A percentile compares a stretch with the other conserved stretches of the same genome.
These are phyloP conservation scores for Sebastolobus altivelis DNA, from an alignment of 2,797 vertebrate genomes.

Conservation along the genomic window DNA sequence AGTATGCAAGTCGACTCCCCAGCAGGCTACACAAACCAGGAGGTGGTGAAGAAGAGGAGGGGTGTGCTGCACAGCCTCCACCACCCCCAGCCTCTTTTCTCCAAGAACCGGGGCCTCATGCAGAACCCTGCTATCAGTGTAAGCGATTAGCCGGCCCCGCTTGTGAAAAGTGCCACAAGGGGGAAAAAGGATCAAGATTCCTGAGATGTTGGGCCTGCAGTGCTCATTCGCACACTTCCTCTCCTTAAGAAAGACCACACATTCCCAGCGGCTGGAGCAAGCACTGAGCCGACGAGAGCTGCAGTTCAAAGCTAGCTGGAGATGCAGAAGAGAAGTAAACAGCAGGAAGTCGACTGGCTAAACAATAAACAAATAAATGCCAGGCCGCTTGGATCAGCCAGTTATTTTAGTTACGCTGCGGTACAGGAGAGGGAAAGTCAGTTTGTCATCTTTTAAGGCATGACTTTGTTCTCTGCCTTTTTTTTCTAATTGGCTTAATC, in stretches of 20 bases:
- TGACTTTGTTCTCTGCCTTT: constrained; percentile 16
- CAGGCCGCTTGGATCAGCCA: constrained; percentile 24
- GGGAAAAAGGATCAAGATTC: constrained; percentile 73
- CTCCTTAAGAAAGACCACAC: constrained; percentile 79
- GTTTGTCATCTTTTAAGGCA: constrained; percentile 4
- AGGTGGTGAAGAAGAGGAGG: background rate
- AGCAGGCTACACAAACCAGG: constrained; percentile 40
- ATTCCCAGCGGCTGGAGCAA: constrained; percentile 59
- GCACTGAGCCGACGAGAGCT: constrained; percentile 19
- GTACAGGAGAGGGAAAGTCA: constrained; percentile 3
- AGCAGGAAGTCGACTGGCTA: constrained; percentile 30
- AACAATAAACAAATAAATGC: constrained; percentile 56
- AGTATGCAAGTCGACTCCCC: constrained; percentile 47
- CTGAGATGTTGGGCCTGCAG: constrained; percentile 74
- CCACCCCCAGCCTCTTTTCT: constrained; percentile 27
- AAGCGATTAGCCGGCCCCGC: constrained; percentile 69
- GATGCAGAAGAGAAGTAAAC: constrained; percentile 24
- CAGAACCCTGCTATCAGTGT: constrained; percentile 61
- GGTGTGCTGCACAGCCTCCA: constrained; percentile 5
- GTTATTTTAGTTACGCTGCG: constrained; percentile 1
- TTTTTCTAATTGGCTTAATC: constrained; percentile 11
- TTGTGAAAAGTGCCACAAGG: constrained; percentile 73
- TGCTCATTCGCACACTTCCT: constrained; percentile 79
- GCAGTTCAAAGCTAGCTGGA: constrained; percentile 42
- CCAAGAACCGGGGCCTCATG: constrained; percentile 46